Evolutionary conservation across 2,113 vertebrate species (phyloP), one percentile per base, ranked within the genome.

Genomic region (Lampris megalopsis): DNA sequence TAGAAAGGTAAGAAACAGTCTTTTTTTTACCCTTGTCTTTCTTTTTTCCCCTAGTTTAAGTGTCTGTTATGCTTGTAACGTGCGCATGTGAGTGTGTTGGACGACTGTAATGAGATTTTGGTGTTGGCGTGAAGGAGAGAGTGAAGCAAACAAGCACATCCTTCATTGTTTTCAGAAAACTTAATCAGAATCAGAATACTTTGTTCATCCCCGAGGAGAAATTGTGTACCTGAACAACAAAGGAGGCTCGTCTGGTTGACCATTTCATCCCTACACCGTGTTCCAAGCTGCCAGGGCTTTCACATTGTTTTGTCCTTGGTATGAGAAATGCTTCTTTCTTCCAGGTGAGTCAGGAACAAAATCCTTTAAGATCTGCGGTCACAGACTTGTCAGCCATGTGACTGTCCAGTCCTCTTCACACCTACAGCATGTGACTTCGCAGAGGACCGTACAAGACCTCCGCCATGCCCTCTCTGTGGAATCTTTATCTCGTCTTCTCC

Each of bases 381-480:
- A 60, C 24, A 52, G 48, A 72, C 40, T 42, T 7, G 62, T 50
- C 79, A 75, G 75, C 57, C 71, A 82, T 89, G 81, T 83, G 69
- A 87, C 48, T 57, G 71, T 81, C 75, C 68, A 63, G 50, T 48
- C 37, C 49, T 40, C 5, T 71, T 10, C 24, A 53, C 52, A 69
- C 41, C 49, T 36, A 52, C 75, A 80, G 47, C 80, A 88, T 86
- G 80, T 91, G 84, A 91, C 79, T 77, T 47, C 75, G 58, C 68
- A 13, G 1, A 54, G 65, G 66, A 81, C 68, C 65, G 67, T 60
- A 35, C 6, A 68, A 69, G 56, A 80, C 54, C 69, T 67, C 82
- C 85, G 43, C 63, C 81, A 91, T 93, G 90, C 66, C 84, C 66
- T 80, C 67, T 62, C 53, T 71, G 74, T 83, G 87, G 88, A 90